phyloP scores from a whole-genome alignment of 2,113 vertebrate genomes.

The Rynchops niger region DNA sequence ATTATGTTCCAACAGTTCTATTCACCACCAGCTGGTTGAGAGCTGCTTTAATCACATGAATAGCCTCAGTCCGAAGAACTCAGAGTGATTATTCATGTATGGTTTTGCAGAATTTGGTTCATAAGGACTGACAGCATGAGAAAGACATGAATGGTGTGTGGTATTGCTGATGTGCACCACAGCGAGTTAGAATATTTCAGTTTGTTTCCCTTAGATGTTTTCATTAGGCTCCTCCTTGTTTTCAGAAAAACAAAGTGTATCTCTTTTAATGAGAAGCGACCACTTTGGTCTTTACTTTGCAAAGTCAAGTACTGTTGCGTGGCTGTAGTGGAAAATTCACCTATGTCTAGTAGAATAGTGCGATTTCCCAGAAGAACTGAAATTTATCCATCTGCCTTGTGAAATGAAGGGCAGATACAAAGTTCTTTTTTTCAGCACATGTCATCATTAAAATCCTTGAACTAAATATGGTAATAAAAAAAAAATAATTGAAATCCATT shows the following conservation, averaged over 20 bases:
- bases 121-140: not conserved
- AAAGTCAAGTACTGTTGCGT: not conserved
- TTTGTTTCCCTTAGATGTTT: not conserved
- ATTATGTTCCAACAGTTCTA: not conserved
- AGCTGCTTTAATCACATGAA: not conserved
- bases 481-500: not conserved
- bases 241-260: not conserved
- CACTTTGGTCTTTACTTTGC: not conserved
- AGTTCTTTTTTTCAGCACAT: not conserved
- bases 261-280: not conserved
- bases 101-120: not conserved
- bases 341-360: not conserved
- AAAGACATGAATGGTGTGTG: not conserved
- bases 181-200: not conserved
- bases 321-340: not conserved
- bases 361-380: not conserved
- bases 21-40: not conserved
- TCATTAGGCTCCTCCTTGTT: not conserved
- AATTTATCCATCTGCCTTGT: not conserved
- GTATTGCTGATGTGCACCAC: not conserved
- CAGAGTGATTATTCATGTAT: not conserved
- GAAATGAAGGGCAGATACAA: not conserved
- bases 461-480: slow-evolving; percentile 21
- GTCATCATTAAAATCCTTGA: not conserved
- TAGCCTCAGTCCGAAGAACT: not conserved